Base-by-base conservation (phyloP, 2,888 invertebrate genomes). In the Sinopyrophorus schimmeli region DNA sequence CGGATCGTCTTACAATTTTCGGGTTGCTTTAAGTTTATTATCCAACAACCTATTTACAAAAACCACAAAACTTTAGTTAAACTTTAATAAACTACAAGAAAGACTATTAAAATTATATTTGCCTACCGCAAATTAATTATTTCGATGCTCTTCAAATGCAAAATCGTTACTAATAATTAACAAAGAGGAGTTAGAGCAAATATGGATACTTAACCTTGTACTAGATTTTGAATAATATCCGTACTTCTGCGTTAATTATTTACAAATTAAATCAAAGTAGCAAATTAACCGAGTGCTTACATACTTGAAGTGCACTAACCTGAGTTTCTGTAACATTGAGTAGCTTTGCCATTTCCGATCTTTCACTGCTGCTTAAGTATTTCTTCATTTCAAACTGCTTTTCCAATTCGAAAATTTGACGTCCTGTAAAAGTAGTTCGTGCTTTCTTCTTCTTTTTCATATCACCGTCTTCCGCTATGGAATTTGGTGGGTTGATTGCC, bases 361-460 rank as follows among this genome's bases (percentile, higher is more conserved):
- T 75, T 73, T 96, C 96, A 54, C 91, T 92, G 14, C 94, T 94
- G 59, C 93, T 94, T 55, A 96, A 80, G 75, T 96, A 96, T 76
- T 96, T 96, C 79, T 96, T 96, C 63, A 90, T 81, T 72, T 95
- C 96, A 70, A 96, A 96, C 75, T 95, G 88, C 69, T 93, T 91
- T 77, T 96, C 96, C 73, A 97, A 78, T 76, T 96, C 96, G 76
- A 95, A 96, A 72, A 95, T 95, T 78, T 95, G 95, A 37, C 94
- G 76, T 1, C 96, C 96, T 0, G 94, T 95, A 77, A 96, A 96
- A 12, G 95, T 95, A 14, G 95, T 94, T 52, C 95, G 76, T 1
- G 95, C 94, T 70, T 95, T 96, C 75, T 90, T 90, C 70, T 84
- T 83, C 65, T 85, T 84, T 59, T 80, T 77, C 47, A 69, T 62